Evolutionary conservation across 2,797 vertebrate species (phyloP).

Genomic region (Xiphophorus birchmanni): DNA sequence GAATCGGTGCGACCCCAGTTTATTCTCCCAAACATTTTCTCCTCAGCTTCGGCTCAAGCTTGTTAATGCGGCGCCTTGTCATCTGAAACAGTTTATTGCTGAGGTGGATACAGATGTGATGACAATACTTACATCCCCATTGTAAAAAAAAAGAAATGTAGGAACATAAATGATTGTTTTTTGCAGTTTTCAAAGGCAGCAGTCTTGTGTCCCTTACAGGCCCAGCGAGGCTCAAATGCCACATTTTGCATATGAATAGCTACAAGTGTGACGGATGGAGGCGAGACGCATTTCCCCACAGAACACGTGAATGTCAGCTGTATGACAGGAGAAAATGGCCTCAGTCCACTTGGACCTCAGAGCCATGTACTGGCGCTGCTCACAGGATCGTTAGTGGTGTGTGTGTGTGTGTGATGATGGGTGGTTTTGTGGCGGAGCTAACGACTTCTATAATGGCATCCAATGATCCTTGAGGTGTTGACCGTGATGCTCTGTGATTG

Average conservation of each 20-base stretch:
- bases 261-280: constrained; percentile 10
- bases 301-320: constrained; percentile 42
- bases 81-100: not conserved
- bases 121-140: not conserved
- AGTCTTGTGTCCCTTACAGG: not conserved
- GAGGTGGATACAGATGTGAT: not conserved
- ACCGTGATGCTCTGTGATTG: constrained; percentile 17
- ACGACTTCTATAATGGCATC: constrained; percentile 30
- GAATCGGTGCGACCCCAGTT: too few relatives aligned
- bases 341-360: not conserved
- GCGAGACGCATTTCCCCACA: constrained; percentile 9
- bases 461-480: constrained; percentile 27
- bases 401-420: constrained; percentile 21
- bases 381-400: not conserved
- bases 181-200: not conserved
- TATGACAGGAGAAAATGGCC: constrained; percentile 19
- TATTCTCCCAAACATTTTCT: too few relatives aligned
- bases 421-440: constrained; percentile 6
- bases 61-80: not conserved
- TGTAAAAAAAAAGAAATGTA: too few relatives aligned
- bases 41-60: not conserved
- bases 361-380: constrained; percentile 6
- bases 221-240: constrained; percentile 24
- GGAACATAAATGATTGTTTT: too few relatives aligned
- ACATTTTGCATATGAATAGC: constrained; percentile 48